phyloP scores from a whole-genome alignment of 2,113 vertebrate genomes.

The Spea bombifrons region DNA sequence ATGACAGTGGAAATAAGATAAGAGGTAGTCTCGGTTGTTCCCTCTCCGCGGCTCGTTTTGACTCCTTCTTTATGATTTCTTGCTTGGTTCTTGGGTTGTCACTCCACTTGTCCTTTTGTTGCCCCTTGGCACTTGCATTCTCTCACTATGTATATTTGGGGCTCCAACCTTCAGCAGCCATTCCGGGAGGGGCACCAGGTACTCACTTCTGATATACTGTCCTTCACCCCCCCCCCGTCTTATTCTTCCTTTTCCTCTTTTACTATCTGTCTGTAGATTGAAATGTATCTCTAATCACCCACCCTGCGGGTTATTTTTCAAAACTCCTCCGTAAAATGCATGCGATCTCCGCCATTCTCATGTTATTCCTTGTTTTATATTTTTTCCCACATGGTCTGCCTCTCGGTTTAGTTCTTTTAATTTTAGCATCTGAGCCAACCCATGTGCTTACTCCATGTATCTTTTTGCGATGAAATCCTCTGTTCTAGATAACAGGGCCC shows the following conservation, averaged over 20 bases:
- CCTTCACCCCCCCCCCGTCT: constrained; percentile 18
- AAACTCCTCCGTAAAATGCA: neutral
- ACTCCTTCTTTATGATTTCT: neutral
- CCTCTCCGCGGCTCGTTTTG: neutral
- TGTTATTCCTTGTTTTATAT: neutral
- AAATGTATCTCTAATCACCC: neutral
- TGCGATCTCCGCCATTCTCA: neutral
- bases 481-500: no score
- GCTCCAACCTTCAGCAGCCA: constrained; percentile 23
- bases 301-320: neutral
- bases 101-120: neutral
- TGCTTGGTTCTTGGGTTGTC: neutral
- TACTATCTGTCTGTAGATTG: neutral
- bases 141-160: constrained; percentile 21
- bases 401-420: no score
- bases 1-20: no score
- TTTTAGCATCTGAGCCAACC: no score
- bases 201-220: constrained; percentile 40
- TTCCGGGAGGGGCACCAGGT: constrained; percentile 41
- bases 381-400: no score
- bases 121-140: neutral
- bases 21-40: neutral
- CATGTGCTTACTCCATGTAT: no score
- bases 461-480: no score
- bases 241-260: constrained; percentile 1